Evolutionary conservation across 1,140 invertebrate genomes (phyloP), one percentile per base, ranked within the genome.

Genomic region (Augochlora pura): DNA sequence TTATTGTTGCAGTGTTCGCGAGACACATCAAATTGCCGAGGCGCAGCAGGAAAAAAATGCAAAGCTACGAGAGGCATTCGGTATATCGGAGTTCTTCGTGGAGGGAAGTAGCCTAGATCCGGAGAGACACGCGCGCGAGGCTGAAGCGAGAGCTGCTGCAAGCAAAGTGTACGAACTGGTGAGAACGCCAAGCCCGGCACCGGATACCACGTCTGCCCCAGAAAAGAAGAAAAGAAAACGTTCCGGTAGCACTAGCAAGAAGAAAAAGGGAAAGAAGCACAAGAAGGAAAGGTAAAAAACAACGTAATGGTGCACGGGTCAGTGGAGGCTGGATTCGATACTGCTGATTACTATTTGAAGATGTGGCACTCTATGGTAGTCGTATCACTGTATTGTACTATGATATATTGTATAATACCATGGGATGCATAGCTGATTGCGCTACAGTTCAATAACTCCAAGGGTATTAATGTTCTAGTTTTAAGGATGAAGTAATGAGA

Each of bases 11-110:
- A 98, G 97, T 93, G 97, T 97, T 27, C 97, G 97, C 72, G 98
- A 99, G 89, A 99, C 97, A 63, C 98, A 99, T 94, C 97, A 99
- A 91, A 95, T 99, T 74, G 98, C 98, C 4, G 97, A 98, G 92
- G 98, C 98, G n/a, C 98, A 99, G 90, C 96, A 98, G 90, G 97
- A 98, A 88, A 99, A 99, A 92, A 99, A 99, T 94, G 97, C 96
- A 10, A 96, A 96, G 68, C 93, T 99, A 68, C 95, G 98, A 63
- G 97, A 98, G 90, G 98, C 98, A 1, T 99, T 99, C 92, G 98
- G 98, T 65, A 98, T 99, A 82, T 97, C 97, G 39, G 96, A 98
- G 81, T 96, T 96, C 88, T 99, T 99, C 93, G 96, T 98, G 18
- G 98, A 99, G 92, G 98, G 98, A 38, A 97, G 96, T 87, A 98